Base-by-base conservation (phyloP, 2,113 vertebrate genomes). In the Thunnus thynnus region DNA sequence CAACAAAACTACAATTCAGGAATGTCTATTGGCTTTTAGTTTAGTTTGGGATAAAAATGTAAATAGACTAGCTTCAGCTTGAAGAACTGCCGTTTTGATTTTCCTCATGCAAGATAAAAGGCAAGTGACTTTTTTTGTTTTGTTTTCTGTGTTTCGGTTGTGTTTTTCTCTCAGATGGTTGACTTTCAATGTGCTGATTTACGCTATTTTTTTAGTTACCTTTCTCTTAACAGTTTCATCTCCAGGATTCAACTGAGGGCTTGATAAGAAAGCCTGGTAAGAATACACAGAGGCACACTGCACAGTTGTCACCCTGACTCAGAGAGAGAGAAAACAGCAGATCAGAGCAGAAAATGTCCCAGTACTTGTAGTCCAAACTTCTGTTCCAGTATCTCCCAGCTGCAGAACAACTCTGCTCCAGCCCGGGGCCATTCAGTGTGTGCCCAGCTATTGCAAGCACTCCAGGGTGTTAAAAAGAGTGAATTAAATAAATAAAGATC, bases 401-500 rank as follows among this genome's bases (percentile, higher is more conserved):
- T 89, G 86, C 84, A 84, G 67, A 78, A 73, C 50, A 82, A 72
- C 75, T 83, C 62, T 60, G 60, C 72, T 78, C 52, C 77, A 80
- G 86, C 91, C 87, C 1, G 54, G n/a, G 82, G 90, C 80, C 78
- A 78, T 87, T 75, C 84, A 56, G 71, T 60, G 72, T 84, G 72
- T 79, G 80, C 74, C 80, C 80, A 77, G 85, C 89, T 84, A 81
- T 82, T 77, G 82, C 83, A 83, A 62, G 73, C 62, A 82, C 86
- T 86, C 74, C 46, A 3, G 69, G 82, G 61, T 81, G 86, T 82
- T 83, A 86, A 91, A 89, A 88, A 72, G 70, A 83, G 18, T 60
- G 47, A 90, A 82, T 72, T 75, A 86, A 89, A 93, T 91, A 88
- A 89, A 92, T 91, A 91, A 88, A 81, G 63, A 78, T 71, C 25